A percentile compares a stretch with the other conserved stretches of the same genome.
Evolutionary conservation across 2,113 vertebrate genomes (phyloP).

Genomic region (Xenopus borealis): DNA sequence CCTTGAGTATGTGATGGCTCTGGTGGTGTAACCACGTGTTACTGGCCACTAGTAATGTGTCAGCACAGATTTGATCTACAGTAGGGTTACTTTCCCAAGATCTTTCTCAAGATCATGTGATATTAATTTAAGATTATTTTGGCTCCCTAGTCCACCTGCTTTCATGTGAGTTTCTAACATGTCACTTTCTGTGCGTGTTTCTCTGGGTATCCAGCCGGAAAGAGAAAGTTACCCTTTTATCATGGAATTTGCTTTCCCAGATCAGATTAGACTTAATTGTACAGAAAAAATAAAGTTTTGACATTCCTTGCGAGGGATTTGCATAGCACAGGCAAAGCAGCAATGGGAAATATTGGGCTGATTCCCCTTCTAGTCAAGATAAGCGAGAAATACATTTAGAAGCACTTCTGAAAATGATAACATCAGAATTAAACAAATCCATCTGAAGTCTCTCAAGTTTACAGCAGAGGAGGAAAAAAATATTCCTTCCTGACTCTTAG

Average conservation of each 20-base stretch:
- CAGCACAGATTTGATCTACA: background rate
- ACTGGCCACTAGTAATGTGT: conserved; percentile 15
- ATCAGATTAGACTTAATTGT: conserved; percentile 9
- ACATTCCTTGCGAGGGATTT: no score
- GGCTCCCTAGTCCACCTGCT: conserved; percentile 18
- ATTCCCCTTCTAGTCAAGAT: no score
- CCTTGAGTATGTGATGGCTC: conserved; percentile 20
- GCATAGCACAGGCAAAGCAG: no score
- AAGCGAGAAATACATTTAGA: no score
- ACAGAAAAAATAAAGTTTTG: background rate
- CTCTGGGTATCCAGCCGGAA: conserved; percentile 20
- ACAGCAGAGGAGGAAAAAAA: no score
- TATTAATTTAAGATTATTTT: conserved; percentile 19
- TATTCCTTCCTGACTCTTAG: no score
- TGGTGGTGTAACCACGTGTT: conserved; percentile 11
- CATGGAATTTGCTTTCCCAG: background rate
- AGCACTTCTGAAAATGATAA: no score
- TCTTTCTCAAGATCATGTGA: conserved; percentile 24
- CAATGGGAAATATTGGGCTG: no score
- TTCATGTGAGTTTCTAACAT: conserved; percentile 9
- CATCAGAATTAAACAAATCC: no score
- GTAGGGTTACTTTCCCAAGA: conserved; percentile 7
- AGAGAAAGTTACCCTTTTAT: conserved; percentile 23
- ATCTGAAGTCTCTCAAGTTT: no score
- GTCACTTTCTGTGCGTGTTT: conserved; percentile 16